These are phyloP conservation scores for Aurelia aurita DNA, from an alignment of 30 jellyfish, hydroid and myxozoan species.

Conservation along the genomic window DNA sequence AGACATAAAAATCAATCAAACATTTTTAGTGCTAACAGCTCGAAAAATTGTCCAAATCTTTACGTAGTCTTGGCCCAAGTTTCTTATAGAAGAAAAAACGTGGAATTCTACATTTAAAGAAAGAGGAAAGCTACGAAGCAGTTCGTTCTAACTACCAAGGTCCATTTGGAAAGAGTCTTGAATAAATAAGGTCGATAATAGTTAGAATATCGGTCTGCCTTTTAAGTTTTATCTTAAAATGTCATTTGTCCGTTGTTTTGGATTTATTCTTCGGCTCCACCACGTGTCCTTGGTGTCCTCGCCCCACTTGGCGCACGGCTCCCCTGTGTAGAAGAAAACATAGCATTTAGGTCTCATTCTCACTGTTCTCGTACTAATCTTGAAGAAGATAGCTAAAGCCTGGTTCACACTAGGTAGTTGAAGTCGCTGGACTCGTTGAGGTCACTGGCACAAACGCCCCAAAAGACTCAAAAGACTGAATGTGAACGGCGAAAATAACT, in stretches of 20 bases:
- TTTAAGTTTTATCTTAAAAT: conserved; percentile 13
- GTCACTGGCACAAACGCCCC: too few species aligned
- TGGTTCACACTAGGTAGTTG: too few species aligned
- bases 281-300: conserved; percentile 92
- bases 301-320: conserved; percentile 98
- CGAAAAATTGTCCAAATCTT: too few species aligned
- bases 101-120: conserved; percentile 14
- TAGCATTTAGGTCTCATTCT: not conserved
- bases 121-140: too few species aligned
- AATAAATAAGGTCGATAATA: conserved; percentile 46
- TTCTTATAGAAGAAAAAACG: conserved; percentile 18
- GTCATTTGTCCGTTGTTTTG: not conserved
- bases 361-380: too few species aligned
- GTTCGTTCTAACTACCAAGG: conserved; percentile 42
- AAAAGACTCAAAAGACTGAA: too few species aligned
- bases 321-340: conserved; percentile 58
- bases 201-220: conserved; percentile 3
- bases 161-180: conserved; percentile 45
- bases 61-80: too few species aligned
- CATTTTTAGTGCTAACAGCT: too few species aligned
- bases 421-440: too few species aligned
- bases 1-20: too few species aligned
- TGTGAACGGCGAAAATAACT: too few species aligned
- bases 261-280: conserved; percentile 59
- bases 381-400: too few species aligned